A percentile compares a stretch with the other conserved stretches of the same genome.
phyloP scores from a whole-genome alignment of 2,113 vertebrate genomes.

The Muntiacus reevesi region DNA sequence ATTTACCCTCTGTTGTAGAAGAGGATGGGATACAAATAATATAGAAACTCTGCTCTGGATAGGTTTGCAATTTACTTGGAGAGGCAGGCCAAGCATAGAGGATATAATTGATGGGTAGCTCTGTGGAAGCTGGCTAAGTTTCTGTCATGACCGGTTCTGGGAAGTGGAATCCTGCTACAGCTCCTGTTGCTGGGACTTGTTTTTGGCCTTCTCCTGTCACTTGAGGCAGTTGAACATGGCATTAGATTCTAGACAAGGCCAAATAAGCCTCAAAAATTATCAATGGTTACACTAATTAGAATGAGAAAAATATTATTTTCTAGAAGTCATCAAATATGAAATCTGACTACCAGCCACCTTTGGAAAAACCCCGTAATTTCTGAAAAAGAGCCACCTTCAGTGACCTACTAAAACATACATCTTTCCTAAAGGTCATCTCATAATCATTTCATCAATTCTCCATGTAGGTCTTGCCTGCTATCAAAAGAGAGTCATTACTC shows the following conservation, averaged over 20 bases:
- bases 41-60: neutral
- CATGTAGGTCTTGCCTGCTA: neutral
- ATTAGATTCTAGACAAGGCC: neutral
- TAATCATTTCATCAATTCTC: neutral
- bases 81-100: neutral
- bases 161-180: neutral
- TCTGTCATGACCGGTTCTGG: neutral
- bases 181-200: neutral
- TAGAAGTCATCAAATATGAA: neutral
- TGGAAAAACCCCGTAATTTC: neutral
- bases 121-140: neutral
- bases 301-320: neutral
- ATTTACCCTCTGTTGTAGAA: neutral
- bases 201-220: conserved; percentile 23
- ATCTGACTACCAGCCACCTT: neutral
- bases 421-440: neutral
- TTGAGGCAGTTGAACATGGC: neutral
- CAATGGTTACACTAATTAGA: neutral
- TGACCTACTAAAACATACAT: neutral
- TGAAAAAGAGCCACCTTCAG: neutral
- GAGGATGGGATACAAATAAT: neutral
- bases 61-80: neutral
- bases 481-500: neutral
- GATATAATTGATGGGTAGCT: neutral
- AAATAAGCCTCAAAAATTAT: neutral